Base-by-base conservation (phyloP, 2,113 vertebrate species). In the Vulpes ferrilata region DNA sequence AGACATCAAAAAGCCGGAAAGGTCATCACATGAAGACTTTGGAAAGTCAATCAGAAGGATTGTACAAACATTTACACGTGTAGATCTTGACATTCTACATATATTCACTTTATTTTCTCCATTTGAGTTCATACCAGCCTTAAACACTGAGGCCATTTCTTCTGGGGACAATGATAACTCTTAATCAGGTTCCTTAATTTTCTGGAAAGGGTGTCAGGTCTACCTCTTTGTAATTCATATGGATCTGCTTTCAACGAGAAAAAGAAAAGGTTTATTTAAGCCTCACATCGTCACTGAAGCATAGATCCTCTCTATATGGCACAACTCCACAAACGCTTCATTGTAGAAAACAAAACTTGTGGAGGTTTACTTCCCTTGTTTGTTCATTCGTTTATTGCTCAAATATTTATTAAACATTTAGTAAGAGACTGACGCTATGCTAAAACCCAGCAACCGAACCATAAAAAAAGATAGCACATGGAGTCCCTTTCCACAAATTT, bases 51-150 rank as follows among this genome's bases (percentile, higher is more conserved):
- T 23, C 82, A 35, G 53, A 90, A 81, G 22, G 73, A 92, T 2
- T 51, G 17, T 32, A 71, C 35, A 89, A 90, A 69, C 35, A 53
- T 79, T 96, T 67, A 59, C 32, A 90, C 6, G 30, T 67, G 25
- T 82, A 92, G 65, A 96, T 12, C 11, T 95, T 95, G 85, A 79
- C 11, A 51, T 89, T 83, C 15, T 64, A 17, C 32, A 92, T n/a
- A 32, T 5, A 65, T 84, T 71, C 65, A 73, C 82, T 89, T 57
- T 8, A 35, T 80, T 88, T 95, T 96, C 57, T 95, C 9, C 9
- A 48, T 79, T 64, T 82, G 65, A 57, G 53, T 5, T 64, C 81
- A 59, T 30, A 84, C 64, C 32, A 67, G 43, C 27, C 30, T 88
- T 67, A 93, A 93, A 32, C 2, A 67, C 3, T 69, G 13, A 13